Evolutionary conservation across 2,113 vertebrate species (phyloP).

Genomic region (Erythrocebus patas): DNA sequence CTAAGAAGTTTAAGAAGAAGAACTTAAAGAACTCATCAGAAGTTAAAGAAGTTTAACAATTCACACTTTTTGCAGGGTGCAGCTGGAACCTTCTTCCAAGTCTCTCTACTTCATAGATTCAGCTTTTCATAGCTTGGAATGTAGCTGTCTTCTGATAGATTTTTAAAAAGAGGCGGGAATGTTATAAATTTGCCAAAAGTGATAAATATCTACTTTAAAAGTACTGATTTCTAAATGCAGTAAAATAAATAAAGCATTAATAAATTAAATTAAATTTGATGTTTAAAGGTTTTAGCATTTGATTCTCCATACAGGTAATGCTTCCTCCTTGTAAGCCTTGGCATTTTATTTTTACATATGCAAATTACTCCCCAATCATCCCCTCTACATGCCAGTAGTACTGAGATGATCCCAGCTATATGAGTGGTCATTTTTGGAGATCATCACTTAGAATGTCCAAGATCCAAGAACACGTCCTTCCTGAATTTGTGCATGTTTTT

Average conservation of each 20-base stretch:
- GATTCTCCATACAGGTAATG: not conserved
- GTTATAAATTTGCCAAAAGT: not conserved
- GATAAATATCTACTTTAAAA: not conserved
- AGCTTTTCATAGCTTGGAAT: not conserved
- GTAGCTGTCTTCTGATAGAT: not conserved
- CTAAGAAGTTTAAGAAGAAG: too few relatives aligned
- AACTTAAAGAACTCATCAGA: too few relatives aligned
- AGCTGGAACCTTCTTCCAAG: not conserved
- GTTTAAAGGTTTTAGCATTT: not conserved
- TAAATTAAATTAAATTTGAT: not conserved
- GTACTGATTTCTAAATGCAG: not conserved
- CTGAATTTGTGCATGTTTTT: not conserved
- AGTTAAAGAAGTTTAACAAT: not conserved
- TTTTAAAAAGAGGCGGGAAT: not conserved
- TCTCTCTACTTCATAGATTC: not conserved
- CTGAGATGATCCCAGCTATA: not conserved
- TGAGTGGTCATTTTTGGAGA: not conserved
- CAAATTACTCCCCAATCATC: not conserved
- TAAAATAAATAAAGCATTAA: not conserved
- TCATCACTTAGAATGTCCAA: not conserved
- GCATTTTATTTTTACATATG: not conserved
- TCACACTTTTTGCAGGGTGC: not conserved
- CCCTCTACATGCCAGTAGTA: too few relatives aligned
- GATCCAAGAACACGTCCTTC: not conserved
- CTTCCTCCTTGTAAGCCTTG: not conserved